These are phyloP conservation scores for Rhinogobio ventralis DNA, from an alignment of 2,797 vertebrate genomes.

Conservation along the genomic window DNA sequence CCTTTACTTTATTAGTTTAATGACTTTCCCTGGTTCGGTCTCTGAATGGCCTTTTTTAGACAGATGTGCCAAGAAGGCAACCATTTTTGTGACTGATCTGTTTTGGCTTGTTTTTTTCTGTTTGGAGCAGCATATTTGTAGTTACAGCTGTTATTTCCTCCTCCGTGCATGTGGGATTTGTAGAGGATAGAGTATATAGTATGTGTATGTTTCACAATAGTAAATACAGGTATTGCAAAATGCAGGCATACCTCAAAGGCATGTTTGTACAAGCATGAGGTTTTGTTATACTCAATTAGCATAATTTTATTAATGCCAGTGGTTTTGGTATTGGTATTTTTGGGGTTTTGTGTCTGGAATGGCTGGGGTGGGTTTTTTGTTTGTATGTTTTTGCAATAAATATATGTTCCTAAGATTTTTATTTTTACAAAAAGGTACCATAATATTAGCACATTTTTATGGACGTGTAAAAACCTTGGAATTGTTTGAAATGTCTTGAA, in stretches of 20 bases:
- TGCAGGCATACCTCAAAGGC: neutral
- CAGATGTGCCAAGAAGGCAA: neutral
- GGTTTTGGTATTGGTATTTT: neutral
- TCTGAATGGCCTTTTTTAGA: constrained; percentile 16
- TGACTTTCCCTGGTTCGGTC: neutral
- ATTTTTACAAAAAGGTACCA: neutral
- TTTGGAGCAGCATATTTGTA: constrained; percentile 8
- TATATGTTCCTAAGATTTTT: neutral
- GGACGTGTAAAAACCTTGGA: neutral
- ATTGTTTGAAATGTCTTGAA: neutral
- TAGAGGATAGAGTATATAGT: neutral
- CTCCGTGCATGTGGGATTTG: neutral
- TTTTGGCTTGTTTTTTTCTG: constrained; percentile 10
- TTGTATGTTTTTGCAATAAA: neutral
- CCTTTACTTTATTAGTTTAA: constrained; percentile 27
- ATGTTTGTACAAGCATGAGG: constrained; percentile 6
- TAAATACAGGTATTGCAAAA: neutral
- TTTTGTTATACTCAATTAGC: constrained; percentile 14
- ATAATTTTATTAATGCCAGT: neutral
- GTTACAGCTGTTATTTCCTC: neutral
- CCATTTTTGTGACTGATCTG: constrained; percentile 21
- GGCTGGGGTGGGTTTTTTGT: neutral
- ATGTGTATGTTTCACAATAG: neutral
- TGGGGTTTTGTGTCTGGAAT: neutral
- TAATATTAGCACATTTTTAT: neutral